These are phyloP conservation scores for Ispidina lecontei DNA, from an alignment of 2,797 vertebrate species.

Conservation along the genomic window DNA sequence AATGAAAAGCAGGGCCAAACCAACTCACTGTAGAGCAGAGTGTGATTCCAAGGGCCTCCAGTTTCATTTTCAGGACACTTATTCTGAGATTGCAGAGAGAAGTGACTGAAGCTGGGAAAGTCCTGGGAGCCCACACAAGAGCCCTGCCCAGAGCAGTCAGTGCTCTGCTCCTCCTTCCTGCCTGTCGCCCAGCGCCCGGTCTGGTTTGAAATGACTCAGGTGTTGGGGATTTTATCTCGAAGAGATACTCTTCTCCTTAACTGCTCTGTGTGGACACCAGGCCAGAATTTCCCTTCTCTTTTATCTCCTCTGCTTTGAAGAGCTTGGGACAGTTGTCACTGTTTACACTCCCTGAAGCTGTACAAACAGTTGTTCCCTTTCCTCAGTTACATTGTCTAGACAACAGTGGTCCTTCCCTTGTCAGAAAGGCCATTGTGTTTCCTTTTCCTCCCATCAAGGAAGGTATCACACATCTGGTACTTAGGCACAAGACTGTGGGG, in stretches of 20 bases:
- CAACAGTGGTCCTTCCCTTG: not conserved
- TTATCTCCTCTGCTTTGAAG: constrained; percentile 47
- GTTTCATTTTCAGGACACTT: not conserved
- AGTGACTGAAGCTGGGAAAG: not conserved
- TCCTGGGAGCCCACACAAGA: not conserved
- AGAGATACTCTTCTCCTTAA: not conserved
- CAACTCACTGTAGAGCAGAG: not conserved
- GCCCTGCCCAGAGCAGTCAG: fast-evolving
- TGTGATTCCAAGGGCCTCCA: not conserved
- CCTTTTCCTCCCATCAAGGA: constrained; percentile 36
- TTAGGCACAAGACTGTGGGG: not conserved
- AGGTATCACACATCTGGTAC: not conserved
- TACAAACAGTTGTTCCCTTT: constrained; percentile 45
- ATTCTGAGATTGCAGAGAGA: not conserved
- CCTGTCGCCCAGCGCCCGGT: fast-evolving
- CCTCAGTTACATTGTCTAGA: constrained; percentile 63
- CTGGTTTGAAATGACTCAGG: not conserved
- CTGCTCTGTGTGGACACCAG: not conserved
- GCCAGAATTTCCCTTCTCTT: constrained; percentile 27
- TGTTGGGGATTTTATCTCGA: not conserved
- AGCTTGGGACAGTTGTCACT: not conserved
- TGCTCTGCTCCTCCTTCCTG: not conserved
- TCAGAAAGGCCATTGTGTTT: not conserved
- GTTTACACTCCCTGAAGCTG: constrained; percentile 58
- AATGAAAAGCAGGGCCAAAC: not conserved